Percentiles rank a stretch among this genome's conserved stretches.
Evolutionary conservation across 2,888 invertebrate genomes (phyloP).

Genomic region (Gortyna flavago): DNA sequence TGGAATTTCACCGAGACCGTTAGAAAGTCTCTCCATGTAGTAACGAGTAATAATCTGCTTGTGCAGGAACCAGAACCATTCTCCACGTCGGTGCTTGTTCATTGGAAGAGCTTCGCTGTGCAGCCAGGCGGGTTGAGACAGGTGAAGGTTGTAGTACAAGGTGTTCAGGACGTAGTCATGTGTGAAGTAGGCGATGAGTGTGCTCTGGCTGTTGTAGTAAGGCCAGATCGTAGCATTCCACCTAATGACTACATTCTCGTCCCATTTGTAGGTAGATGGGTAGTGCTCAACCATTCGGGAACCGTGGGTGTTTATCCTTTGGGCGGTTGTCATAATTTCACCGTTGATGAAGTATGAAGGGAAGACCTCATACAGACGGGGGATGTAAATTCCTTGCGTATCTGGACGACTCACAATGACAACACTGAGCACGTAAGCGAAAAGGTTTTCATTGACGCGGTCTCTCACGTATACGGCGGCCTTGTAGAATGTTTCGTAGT

Average conservation of each 20-base stretch:
- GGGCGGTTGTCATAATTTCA: conserved; percentile 92
- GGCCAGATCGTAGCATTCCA: conserved; percentile 91
- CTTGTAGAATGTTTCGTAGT: conserved; percentile 92
- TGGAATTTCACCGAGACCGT: conserved; percentile 92
- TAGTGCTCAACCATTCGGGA: conserved; percentile 75
- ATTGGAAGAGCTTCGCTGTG: conserved; percentile 88
- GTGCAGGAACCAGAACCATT: conserved; percentile 90
- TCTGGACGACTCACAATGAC: conserved; percentile 92
- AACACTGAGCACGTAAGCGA: conserved; percentile 91
- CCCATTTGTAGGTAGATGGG: conserved; percentile 79
- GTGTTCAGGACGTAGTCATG: conserved; percentile 93
- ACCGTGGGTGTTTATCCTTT: conserved; percentile 89
- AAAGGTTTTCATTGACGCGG: conserved; percentile 92
- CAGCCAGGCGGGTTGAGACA: conserved; percentile 92
- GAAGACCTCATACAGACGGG: conserved; percentile 93
- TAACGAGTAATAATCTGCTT: conserved; percentile 93
- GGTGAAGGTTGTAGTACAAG: conserved; percentile 91
- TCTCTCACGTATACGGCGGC: conserved; percentile 92
- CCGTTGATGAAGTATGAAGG: conserved; percentile 93
- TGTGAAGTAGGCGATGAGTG: conserved; percentile 92
- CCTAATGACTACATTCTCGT: conserved; percentile 89
- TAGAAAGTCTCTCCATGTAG: conserved; percentile 93
- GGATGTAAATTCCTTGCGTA: conserved; percentile 91
- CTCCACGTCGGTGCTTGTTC: conserved; percentile 91
- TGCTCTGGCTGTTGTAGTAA: conserved; percentile 89